These are phyloP conservation scores for Grammomys dolichurus DNA, from an alignment of 2,113 vertebrate species.

Conservation along the genomic window DNA sequence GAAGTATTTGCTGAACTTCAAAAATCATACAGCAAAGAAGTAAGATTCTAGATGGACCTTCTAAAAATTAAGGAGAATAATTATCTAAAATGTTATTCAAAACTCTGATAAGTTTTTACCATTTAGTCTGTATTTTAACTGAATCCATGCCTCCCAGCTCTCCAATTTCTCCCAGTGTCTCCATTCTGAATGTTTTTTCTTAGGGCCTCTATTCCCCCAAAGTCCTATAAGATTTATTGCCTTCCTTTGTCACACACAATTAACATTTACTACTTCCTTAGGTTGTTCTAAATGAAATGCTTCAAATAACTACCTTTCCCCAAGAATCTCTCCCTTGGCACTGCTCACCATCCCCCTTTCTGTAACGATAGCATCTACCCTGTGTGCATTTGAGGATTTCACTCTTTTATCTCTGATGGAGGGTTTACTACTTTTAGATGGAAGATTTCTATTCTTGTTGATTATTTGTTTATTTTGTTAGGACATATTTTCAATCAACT, in stretches of 20 bases:
- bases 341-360: background rate
- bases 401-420: background rate
- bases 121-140: background rate
- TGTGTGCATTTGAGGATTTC: background rate
- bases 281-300: background rate
- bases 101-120: background rate
- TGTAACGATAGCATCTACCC: background rate
- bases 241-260: background rate
- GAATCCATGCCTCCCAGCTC: rapidly evolving
- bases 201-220: background rate
- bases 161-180: background rate
- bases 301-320: background rate
- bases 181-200: background rate
- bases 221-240: background rate
- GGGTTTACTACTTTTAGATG: background rate
- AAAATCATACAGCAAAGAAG: background rate
- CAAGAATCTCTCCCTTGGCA: background rate
- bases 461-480: background rate
- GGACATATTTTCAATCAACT: conserved; percentile 11
- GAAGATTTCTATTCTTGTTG: background rate
- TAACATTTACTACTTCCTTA: background rate
- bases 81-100: background rate
- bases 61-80: background rate
- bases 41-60: background rate
- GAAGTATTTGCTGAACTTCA: conserved; percentile 49